A percentile compares a stretch with the other conserved stretches of the same genome.
Conservation (phyloP, 2,888 invertebrate genomes). For the Protonemura montana region DNA sequence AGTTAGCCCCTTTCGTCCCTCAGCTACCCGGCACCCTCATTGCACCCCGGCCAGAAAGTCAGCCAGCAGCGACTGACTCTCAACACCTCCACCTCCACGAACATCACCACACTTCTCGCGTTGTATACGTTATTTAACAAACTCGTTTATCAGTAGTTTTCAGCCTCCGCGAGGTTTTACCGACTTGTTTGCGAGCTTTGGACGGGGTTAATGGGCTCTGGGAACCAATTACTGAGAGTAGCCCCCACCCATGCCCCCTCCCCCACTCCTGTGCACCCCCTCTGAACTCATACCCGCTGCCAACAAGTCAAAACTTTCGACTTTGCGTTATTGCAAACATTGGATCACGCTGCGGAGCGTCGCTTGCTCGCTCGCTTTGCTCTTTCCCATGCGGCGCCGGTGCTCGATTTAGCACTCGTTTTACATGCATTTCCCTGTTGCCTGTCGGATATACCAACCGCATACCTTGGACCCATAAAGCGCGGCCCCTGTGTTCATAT, state of each 20-base stretch:
- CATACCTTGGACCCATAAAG: not conserved
- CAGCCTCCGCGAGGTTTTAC: slow-evolving; percentile 12
- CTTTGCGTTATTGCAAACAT: slow-evolving; percentile 14
- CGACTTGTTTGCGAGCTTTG: not conserved
- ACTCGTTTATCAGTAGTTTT: slow-evolving; percentile 32
- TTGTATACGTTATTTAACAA: slow-evolving; percentile 23
- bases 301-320: slow-evolving; percentile 28
- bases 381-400: not conserved
- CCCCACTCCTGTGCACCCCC: not conserved
- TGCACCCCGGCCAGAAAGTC: not conserved
- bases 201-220: slow-evolving; percentile 29
- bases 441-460: not conserved
- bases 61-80: not conserved
- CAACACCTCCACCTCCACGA: not conserved
- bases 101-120: slow-evolving; percentile 1
- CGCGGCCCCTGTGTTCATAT: not conserved
- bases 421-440: not conserved
- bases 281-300: not conserved
- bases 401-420: not conserved
- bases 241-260: not conserved
- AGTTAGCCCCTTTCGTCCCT: not conserved
- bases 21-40: not conserved
- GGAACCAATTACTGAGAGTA: slow-evolving; percentile 36
- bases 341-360: not conserved
- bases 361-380: not conserved